Percentiles rank a stretch among this genome's conserved stretches.
Evolutionary conservation across 2,113 vertebrate genomes (phyloP).

Genomic region (Tamias sibiricus): DNA sequence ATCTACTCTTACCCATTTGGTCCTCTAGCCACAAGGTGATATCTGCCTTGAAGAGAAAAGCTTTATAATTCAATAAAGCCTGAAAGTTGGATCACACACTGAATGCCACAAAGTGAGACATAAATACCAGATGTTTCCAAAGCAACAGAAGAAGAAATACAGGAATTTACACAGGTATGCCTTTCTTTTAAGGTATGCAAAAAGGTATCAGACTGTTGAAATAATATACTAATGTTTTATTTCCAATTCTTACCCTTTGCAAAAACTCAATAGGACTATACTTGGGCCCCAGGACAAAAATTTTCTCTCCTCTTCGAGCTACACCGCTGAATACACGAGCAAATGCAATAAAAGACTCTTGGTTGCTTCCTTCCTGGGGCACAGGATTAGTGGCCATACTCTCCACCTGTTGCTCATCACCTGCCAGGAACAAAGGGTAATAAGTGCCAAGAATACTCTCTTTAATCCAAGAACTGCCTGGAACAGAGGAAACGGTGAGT

Average conservation of each 20-base stretch:
- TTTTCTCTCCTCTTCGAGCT: slow-evolving; percentile 89
- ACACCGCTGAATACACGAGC: slow-evolving; percentile 96
- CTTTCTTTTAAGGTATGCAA: neutral
- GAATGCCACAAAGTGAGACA: neutral
- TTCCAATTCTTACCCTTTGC: slow-evolving; percentile 85
- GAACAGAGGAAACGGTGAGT: neutral
- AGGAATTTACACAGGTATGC: neutral
- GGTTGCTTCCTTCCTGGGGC: slow-evolving; percentile 83
- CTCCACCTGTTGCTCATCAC: slow-evolving; percentile 80
- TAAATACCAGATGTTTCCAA: neutral
- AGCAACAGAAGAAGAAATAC: neutral
- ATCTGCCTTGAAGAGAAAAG: neutral
- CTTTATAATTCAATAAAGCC: neutral
- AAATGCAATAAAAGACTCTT: slow-evolving; percentile 94
- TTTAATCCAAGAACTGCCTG: neutral
- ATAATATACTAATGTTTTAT: neutral
- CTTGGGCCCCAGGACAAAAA: slow-evolving; percentile 97
- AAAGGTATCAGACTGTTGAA: neutral
- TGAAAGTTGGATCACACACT: neutral
- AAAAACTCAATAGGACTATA: slow-evolving; percentile 93
- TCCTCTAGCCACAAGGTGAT: neutral
- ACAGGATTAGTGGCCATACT: slow-evolving; percentile 68
- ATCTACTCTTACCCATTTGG: neutral
- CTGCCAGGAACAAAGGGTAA: slow-evolving; percentile 77
- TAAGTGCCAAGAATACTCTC: neutral